Evolutionary conservation across 2,113 vertebrate species (phyloP).

Genomic region (Pterocles gutturalis): DNA sequence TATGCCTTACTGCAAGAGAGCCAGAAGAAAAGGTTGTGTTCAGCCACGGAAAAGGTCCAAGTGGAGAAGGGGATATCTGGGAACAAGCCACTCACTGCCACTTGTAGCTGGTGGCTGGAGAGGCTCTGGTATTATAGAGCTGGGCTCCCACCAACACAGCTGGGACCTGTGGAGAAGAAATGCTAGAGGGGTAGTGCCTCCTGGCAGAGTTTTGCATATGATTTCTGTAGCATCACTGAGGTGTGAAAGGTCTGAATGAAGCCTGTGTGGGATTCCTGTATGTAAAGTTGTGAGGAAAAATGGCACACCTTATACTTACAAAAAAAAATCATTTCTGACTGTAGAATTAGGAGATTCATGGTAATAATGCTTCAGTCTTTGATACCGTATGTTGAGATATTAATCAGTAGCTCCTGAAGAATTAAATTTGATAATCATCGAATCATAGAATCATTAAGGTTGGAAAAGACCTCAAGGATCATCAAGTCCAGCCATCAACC

Average conservation of each 20-base stretch:
- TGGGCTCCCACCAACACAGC: not conserved
- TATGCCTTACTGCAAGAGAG: not conserved
- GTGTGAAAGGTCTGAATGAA: not conserved
- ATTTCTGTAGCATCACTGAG: not conserved
- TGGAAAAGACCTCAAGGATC: no score
- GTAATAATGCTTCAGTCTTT: not conserved
- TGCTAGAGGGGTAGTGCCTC: not conserved
- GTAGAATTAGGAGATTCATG: not conserved
- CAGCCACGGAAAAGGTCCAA: not conserved
- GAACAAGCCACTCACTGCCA: accelerated
- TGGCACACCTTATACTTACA: not conserved
- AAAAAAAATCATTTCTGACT: not conserved
- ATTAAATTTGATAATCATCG: not conserved
- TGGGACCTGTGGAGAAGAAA: not conserved
- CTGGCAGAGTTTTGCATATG: not conserved
- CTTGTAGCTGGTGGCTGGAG: not conserved
- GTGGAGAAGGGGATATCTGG: not conserved
- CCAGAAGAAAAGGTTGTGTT: not conserved
- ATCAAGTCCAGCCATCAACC: no score
- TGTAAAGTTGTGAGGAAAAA: not conserved
- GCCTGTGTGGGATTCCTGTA: not conserved
- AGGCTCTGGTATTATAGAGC: not conserved
- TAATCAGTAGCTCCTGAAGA: not conserved
- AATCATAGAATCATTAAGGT: no score
- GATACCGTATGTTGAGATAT: not conserved